Evolutionary conservation across 1,140 invertebrate genomes (phyloP), one percentile per base, ranked within the genome.

Genomic region (Drosophila nebulosa): DNA sequence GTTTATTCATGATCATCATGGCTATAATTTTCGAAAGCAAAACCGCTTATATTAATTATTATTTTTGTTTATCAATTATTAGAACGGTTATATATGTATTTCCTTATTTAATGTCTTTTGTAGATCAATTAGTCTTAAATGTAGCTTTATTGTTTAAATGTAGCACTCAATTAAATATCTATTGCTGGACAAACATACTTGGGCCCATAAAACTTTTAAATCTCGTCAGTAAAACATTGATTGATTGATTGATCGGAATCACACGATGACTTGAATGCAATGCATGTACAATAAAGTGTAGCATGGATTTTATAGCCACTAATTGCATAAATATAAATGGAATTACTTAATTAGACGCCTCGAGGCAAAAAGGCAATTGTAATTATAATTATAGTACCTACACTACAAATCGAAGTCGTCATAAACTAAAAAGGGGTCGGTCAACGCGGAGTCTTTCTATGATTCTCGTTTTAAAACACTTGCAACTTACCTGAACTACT

Each of bases 321-420:
- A 85, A 85, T 85, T 85, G 80, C 80, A 77, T 86, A 86, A 86
- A 77, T 71, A 74, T 60, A 50, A 35, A 64, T 71, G 74, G 65
- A 86, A 86, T 86, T 86, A 86, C 80, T 85, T 80, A 85, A 86
- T 85, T 85, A 78, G 69, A 63, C 62, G 69, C 62, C 26, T 26
- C n/a, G 7, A 66, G 73, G 72, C 80, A 79, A 69, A 69, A 69
- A 68, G 79, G 80, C 80, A 81, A 78, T 86, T 66, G 83, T 69
- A 86, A 85, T 86, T 86, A 75, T 69, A 86, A 79, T 86, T 81
- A 75, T 56, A 69, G 24, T 74, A 53, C 52, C 27, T 72, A 72
- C 59, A 75, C 57, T 79, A 77, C 81, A 86, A 81, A 86, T 85
- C 81, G 81, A 86, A 85, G 72, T 58, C 52, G 62, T 53, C 62